phyloP scores from a whole-genome alignment of 2,113 vertebrate species.

The Raphicerus campestris region DNA sequence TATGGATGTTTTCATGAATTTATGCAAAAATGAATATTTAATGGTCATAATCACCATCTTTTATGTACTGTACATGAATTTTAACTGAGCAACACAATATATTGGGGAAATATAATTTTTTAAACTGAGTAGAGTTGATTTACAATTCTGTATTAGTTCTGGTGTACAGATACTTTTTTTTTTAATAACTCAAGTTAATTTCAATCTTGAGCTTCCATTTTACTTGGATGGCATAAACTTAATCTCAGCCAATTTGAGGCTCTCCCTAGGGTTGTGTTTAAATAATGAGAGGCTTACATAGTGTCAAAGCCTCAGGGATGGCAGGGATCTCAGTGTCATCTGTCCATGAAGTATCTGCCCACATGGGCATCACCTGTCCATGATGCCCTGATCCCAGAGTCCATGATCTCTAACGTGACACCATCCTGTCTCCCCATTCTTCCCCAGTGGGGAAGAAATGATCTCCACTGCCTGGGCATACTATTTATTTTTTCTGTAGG shows the following conservation, averaged over 20 bases:
- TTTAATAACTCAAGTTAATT: not conserved
- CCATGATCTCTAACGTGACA: not conserved
- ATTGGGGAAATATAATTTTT: not conserved
- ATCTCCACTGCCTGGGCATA: not conserved
- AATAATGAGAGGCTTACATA: not conserved
- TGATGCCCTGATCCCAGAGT: not conserved
- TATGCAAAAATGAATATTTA: not conserved
- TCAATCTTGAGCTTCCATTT: not conserved
- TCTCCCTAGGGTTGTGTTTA: not conserved
- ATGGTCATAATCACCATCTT: not conserved
- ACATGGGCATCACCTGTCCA: not conserved
- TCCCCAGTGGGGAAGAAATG: not conserved
- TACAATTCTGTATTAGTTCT: not conserved
- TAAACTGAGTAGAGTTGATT: not conserved
- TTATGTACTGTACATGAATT: not conserved
- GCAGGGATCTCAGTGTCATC: not conserved
- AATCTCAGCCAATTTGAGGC: too few species aligned
- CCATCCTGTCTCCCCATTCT: too few species aligned
- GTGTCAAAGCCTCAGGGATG: not conserved
- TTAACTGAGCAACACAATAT: not conserved
- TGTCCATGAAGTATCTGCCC: too few species aligned
- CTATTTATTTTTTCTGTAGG: fast-evolving
- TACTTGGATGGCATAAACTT: not conserved
- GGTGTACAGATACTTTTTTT: not conserved
- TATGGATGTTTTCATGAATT: not conserved